Base-by-base conservation (phyloP, 1,140 invertebrate genomes). In the Gryon sp. region DNA sequence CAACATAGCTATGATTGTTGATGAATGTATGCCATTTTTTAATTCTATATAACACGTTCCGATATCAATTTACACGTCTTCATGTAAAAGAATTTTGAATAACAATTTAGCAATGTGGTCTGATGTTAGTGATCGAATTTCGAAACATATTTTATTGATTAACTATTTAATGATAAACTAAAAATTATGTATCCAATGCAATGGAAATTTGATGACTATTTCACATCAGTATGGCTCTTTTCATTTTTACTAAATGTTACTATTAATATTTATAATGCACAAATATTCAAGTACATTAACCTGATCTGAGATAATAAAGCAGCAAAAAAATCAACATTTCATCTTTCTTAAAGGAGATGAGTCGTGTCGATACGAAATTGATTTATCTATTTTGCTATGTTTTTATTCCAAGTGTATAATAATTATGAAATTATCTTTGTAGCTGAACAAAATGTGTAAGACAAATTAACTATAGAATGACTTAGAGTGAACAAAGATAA, bases 21-120 rank as follows among this genome's bases (percentile, higher is more conserved):
- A 59, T 74, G 45, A 74, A 74, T 74, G 72, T 60, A 50, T 50
- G 41, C 30, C 24, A 65, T 34, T 59, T 38, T n/a, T 46, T 76
- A 48, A 36, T 59, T 38, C 63, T 57, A 16, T 60, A 6, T 14
- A 50, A 55, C 65, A 69, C 43, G 20, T 62, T 36, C 65, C 57
- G 28, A 30, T 55, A 38, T n/a, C 38, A 68, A 1, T 73, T 48
- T 4, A 75, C 46, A 60, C 14, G 30, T 60, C 2, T 50, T 45
- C 16, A 38, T 34, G 38, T 20, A 18, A 24, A 1, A 20, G 57
- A 55, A 50, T 45, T 32, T 60, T 28, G 28, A 66, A 46, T 40
- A 30, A 40, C 22, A 7, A 16, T 34, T 68, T 41, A 57, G 18
- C 18, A 40, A 15, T 9, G 15, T 9, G 6, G 9, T 26, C 16